Conservation (phyloP, 1,140 invertebrate genomes). For the Panagrolaimus sp. region DNA sequence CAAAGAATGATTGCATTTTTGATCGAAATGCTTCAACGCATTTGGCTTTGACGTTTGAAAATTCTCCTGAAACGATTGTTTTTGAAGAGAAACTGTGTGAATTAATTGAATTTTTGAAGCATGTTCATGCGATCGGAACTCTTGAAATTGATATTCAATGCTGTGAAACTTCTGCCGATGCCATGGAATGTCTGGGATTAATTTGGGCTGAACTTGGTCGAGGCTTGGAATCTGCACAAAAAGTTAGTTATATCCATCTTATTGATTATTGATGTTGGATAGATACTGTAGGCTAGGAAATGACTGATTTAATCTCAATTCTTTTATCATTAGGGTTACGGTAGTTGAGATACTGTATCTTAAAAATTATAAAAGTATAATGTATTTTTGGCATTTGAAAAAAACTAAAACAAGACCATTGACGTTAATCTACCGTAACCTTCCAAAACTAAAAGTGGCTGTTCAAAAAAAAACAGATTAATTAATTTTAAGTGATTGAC, state of each 20-base stretch:
- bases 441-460: too few species aligned
- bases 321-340: too few species aligned
- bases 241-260: not conserved
- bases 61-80: not conserved
- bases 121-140: not conserved
- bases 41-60: not conserved
- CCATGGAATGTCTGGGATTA: not conserved
- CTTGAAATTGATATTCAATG: not conserved
- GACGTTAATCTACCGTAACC: too few species aligned
- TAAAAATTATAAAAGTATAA: too few species aligned
- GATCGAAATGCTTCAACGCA: not conserved
- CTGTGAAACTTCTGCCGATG: not conserved
- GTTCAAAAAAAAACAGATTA: too few species aligned
- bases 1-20: not conserved
- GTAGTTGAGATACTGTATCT: too few species aligned
- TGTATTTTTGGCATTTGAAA: too few species aligned
- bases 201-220: conserved; percentile 7
- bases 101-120: not conserved
- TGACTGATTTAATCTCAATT: too few species aligned
- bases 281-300: too few species aligned
- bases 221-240: not conserved
- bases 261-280: too few species aligned
- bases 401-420: too few species aligned
- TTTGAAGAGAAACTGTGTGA: conserved; percentile 6
- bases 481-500: too few species aligned